Conservation (phyloP, 2,113 vertebrate species). For the Baryphthengus martii region DNA sequence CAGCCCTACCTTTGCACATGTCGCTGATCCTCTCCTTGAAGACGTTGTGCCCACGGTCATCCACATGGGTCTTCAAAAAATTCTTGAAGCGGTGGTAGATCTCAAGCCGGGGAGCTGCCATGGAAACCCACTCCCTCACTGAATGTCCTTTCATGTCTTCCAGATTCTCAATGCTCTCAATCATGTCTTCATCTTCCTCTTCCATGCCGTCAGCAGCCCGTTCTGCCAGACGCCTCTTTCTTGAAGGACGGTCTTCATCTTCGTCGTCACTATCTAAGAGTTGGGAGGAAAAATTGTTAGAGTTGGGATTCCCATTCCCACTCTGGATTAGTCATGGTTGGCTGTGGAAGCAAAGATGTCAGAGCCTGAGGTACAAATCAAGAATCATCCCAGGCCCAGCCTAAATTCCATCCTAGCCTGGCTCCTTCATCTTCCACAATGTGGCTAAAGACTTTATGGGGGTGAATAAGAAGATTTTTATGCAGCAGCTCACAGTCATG, state of each 20-base stretch:
- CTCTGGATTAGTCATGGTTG: background rate
- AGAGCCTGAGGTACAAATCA: background rate
- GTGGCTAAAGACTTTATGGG: background rate
- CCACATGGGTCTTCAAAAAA: constrained; percentile 94
- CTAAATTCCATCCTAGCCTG: background rate
- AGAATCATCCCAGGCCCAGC: background rate
- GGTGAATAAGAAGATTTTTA: background rate
- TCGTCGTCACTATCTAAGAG: constrained; percentile 91
- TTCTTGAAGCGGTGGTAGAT: constrained; percentile 99
- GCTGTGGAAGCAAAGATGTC: background rate
- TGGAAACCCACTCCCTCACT: constrained; percentile 95
- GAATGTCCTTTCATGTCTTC: constrained; percentile 98
- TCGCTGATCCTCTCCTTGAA: constrained; percentile 98
- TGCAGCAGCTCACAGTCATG: background rate
- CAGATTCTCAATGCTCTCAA: constrained; percentile 97
- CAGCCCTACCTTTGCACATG: constrained; percentile 93
- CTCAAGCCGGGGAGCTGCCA: constrained; percentile 92
- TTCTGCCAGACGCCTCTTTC: constrained; percentile 85
- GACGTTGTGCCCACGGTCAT: constrained; percentile 93
- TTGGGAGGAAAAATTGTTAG: background rate
- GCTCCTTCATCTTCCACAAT: background rate
- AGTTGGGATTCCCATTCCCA: background rate
- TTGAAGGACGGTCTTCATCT: constrained; percentile 86
- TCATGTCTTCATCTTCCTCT: constrained; percentile 93
- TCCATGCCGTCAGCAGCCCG: constrained; percentile 82